Conservation (phyloP, 1,140 invertebrate species). For the Hylyphantes graminicola region DNA sequence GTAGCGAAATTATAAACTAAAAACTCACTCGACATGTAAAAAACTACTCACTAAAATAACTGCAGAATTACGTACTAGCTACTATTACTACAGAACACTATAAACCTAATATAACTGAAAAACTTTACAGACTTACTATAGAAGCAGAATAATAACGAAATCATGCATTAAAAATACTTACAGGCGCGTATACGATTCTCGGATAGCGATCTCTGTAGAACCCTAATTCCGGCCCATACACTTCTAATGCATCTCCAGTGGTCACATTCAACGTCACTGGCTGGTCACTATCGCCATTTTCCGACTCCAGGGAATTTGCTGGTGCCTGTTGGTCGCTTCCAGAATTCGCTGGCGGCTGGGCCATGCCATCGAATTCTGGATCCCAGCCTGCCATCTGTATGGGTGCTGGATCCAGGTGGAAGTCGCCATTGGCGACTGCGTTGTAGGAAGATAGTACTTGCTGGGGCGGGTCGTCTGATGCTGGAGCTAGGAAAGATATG, state of each 20-base stretch:
- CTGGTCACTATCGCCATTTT: background rate
- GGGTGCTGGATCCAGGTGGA: constrained; percentile 31
- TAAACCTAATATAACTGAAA: too few relatives aligned
- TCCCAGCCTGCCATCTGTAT: constrained; percentile 54
- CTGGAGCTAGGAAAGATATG: background rate
- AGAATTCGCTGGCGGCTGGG: background rate
- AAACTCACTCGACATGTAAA: too few relatives aligned
- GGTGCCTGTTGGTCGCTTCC: background rate
- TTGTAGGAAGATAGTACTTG: background rate
- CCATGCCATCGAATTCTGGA: constrained; percentile 27
- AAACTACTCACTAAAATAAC: too few relatives aligned
- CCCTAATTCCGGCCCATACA: background rate
- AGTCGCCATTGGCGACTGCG: background rate
- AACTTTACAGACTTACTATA: too few relatives aligned
- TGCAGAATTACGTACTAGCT: too few relatives aligned
- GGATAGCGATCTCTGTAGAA: constrained; percentile 31
- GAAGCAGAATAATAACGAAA: too few relatives aligned
- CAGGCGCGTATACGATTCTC: background rate
- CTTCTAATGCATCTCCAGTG: constrained; percentile 4
- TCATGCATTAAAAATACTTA: background rate
- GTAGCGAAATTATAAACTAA: too few relatives aligned
- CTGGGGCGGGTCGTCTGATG: background rate
- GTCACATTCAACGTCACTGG: constrained; percentile 11
- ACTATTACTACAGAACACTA: too few relatives aligned
- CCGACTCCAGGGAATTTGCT: background rate